Percentiles rank a stretch among this genome's conserved stretches.
Conservation (phyloP, 2,113 vertebrate genomes). For the Zosterops hypoxanthus region DNA sequence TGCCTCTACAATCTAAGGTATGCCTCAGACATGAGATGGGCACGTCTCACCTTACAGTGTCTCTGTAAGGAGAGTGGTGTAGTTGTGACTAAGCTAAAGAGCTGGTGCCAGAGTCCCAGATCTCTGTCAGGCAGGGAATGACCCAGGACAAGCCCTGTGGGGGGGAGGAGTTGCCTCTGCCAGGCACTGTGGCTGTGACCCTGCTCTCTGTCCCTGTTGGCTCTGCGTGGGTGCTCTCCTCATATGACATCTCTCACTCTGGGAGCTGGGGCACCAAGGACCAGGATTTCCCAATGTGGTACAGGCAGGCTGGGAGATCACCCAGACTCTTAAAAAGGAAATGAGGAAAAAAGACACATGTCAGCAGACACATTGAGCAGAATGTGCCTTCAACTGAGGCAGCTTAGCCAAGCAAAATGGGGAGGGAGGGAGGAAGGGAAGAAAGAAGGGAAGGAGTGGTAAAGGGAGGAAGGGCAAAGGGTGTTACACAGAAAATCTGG, state of each 20-base stretch:
- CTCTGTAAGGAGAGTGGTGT: not conserved
- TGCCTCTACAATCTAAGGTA: not conserved
- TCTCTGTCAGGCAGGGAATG: not conserved
- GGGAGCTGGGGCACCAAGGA: not conserved
- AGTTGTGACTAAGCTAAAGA: not conserved
- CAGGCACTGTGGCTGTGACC: not conserved
- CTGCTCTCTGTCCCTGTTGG: not conserved
- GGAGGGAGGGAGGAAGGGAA: not conserved
- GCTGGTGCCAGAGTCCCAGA: not conserved
- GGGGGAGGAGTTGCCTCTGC: not conserved
- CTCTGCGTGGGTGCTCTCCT: not conserved
- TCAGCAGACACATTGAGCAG: not conserved
- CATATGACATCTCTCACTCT: not conserved
- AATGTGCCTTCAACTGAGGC: not conserved
- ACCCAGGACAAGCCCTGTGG: not conserved
- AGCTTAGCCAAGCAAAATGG: not conserved
- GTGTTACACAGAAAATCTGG: not conserved
- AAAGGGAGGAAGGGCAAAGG: not conserved
- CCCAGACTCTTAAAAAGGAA: not conserved
- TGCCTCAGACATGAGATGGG: not conserved
- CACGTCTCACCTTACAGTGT: not conserved
- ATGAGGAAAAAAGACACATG: not conserved
- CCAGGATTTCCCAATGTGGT: not conserved
- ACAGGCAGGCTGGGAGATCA: not conserved
- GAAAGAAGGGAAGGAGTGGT: not conserved